Evolutionary conservation across 2,113 vertebrate genomes (phyloP).

Genomic region (Chaetodon trifascialis): DNA sequence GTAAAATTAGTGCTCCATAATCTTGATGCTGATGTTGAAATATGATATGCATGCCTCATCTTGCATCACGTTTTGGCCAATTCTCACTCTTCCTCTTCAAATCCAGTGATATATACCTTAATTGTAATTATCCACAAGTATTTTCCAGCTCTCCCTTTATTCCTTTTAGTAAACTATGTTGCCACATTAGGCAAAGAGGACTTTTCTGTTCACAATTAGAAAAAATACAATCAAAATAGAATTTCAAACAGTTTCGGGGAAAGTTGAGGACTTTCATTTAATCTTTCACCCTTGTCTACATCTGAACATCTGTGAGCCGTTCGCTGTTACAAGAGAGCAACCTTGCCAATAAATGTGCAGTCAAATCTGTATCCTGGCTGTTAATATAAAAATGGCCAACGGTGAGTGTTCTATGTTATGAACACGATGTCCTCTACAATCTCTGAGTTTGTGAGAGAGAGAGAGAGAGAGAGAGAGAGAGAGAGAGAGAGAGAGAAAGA

Average conservation of each 20-base stretch:
- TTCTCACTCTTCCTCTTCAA: too few species aligned
- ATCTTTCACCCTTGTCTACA: background rate
- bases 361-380: background rate
- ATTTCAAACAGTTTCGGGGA: background rate
- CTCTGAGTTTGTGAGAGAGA: conserved; percentile 5
- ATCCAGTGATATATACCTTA: background rate
- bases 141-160: background rate
- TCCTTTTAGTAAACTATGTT: background rate
- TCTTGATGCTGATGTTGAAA: too few species aligned
- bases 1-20: too few species aligned
- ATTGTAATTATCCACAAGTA: background rate
- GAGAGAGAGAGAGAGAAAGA: too few species aligned
- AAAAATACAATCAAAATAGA: background rate
- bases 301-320: conserved; percentile 5
- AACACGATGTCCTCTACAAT: conserved; percentile 26
- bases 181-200: background rate
- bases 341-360: background rate
- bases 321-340: conserved; percentile 6
- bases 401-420: conserved; percentile 6
- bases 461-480: too few species aligned
- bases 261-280: background rate
- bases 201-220: background rate
- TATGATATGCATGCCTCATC: too few species aligned
- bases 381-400: conserved; percentile 31
- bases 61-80: too few species aligned